A percentile compares a stretch with the other conserved stretches of the same genome.
Conservation (phyloP, 2,888 invertebrate genomes). For the Drosophila ustulata region DNA sequence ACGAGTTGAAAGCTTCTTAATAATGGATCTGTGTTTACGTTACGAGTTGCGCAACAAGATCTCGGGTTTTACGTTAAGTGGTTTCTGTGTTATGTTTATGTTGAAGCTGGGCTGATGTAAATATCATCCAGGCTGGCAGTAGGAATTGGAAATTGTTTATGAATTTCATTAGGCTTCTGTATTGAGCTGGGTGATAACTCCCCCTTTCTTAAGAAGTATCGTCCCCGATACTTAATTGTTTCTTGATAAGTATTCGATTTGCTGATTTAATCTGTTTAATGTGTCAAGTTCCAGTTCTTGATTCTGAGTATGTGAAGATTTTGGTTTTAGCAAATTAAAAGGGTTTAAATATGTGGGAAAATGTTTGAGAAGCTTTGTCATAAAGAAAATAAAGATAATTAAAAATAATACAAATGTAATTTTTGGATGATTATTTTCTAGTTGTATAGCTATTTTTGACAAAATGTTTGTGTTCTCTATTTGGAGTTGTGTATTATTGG, state of each 20-base stretch:
- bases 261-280: not conserved
- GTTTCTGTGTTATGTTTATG: no score
- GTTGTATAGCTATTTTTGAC: not conserved
- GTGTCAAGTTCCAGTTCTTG: not conserved
- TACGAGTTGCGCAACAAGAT: no score
- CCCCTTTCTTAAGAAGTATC: not conserved
- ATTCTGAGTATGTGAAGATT: not conserved
- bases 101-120: no score
- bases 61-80: no score
- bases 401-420: not conserved
- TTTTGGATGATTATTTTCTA: conserved; percentile 1
- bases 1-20: no score
- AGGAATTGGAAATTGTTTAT: no score
- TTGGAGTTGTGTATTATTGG: not conserved
- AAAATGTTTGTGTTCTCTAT: not conserved
- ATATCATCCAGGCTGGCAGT: no score
- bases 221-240: not conserved
- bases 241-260: not conserved
- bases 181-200: no score
- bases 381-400: not conserved
- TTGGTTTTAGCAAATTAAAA: not conserved
- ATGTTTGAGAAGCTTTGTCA: not conserved
- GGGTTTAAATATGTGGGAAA: not conserved
- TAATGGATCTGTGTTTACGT: no score
- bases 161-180: no score